Base-by-base conservation (phyloP, 1,140 invertebrate genomes). In the Pseudachorutes palmiensis region DNA sequence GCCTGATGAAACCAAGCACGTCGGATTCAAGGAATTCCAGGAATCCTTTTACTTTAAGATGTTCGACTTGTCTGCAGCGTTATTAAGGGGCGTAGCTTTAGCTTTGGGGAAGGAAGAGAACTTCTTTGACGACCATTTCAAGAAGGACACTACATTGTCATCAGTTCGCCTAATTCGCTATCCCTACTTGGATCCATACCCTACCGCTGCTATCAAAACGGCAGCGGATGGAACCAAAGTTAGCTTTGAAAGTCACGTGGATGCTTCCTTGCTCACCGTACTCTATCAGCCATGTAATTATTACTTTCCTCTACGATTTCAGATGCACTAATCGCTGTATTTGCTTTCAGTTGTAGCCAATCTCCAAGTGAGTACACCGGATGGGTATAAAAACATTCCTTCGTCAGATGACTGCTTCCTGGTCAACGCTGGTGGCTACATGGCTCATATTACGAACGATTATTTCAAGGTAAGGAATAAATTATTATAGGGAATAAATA, bases 201-300 rank as follows among this genome's bases (percentile, higher is more conserved):
- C 62, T 3, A 33, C 62, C 9, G n/a, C n/a, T n/a, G n/a, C n/a
- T n/a, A 36, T 64, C 19, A 45, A 64, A 26, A 64, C 41, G 3
- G 62, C 62, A 16, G 14, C 16, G 36, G 62, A 64, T 49, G 62
- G 62, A 24, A 64, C 62, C 12, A 64, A 64, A 30, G n/a, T 64
- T 30, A 64, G 62, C 62, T 64, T 64, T 51, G 62, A 51, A 14
- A 64, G 62, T 26, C 62, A 64, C 29, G 32, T 30, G 45, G 62
- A 64, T 51, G 62, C 62, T 29, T 64, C 62, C 2, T 36, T 64
- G 41, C 5, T 64, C 3, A 64, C 62, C 5, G 62, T 64, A 12
- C 41, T 64, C 5, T 64, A 64, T 26, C 62, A 64, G 41, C 62
- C 62, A n/a, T 64, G 62, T 64, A 64, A 57, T 5, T n/a, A n/a